These are phyloP conservation scores for Yponomeuta malinellus DNA, from an alignment of 2,888 invertebrate genomes.

Conservation along the genomic window DNA sequence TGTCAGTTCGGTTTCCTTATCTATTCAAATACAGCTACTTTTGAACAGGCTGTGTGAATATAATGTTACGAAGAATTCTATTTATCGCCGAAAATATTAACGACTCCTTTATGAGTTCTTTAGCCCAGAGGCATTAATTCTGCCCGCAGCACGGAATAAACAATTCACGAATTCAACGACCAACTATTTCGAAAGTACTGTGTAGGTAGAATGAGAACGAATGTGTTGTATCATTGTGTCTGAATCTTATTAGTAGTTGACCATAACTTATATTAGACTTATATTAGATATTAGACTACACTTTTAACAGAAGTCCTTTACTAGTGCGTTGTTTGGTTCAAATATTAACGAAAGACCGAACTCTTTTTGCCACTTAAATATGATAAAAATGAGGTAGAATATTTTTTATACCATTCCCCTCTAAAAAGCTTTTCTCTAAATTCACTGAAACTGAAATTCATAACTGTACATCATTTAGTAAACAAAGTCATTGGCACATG, in stretches of 20 bases:
- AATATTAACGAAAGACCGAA: too few species aligned
- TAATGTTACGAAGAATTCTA: conserved; percentile 19
- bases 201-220: not conserved
- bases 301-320: too few species aligned
- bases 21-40: conserved; percentile 22
- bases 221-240: not conserved
- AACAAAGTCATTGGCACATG: too few species aligned
- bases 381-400: too few species aligned
- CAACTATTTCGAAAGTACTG: not conserved
- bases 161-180: not conserved
- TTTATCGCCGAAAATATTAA: conserved; percentile 23
- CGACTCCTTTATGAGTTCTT: conserved; percentile 34
- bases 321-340: too few species aligned
- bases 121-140: conserved; percentile 25
- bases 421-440: too few species aligned
- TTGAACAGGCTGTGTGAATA: conserved; percentile 19
- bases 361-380: too few species aligned
- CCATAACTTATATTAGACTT: too few species aligned
- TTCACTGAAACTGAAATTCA: too few species aligned
- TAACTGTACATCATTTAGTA: too few species aligned
- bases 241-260: not conserved
- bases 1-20: not conserved
- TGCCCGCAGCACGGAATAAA: not conserved
- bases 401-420: too few species aligned
- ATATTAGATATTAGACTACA: not conserved